A percentile compares a stretch with the other conserved stretches of the same genome.
Evolutionary conservation across 2,113 vertebrate genomes (phyloP).

Genomic region (Chaetops frenatus): DNA sequence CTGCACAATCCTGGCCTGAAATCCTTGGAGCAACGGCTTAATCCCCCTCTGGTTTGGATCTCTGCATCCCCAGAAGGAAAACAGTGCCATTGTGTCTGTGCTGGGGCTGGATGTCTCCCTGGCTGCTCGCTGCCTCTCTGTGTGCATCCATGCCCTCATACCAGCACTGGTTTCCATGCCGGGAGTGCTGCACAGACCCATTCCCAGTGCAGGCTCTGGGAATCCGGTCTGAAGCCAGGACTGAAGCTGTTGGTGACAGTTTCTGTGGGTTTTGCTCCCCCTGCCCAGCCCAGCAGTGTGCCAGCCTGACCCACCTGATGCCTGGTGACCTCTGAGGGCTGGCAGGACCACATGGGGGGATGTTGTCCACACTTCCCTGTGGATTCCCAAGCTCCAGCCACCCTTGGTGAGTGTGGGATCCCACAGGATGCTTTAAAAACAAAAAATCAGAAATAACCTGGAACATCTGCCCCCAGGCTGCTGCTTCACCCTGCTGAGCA

Average conservation of each 20-base stretch:
- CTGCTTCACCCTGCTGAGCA: accelerated
- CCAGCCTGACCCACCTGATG: too few relatives aligned
- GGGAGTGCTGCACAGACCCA: accelerated
- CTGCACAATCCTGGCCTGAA: neutral
- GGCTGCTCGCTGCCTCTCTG: neutral
- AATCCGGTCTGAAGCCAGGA: accelerated
- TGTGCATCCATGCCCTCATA: accelerated
- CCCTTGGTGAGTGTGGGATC: neutral
- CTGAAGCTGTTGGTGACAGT: neutral
- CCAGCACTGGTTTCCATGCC: neutral
- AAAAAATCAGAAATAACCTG: neutral
- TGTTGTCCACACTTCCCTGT: accelerated
- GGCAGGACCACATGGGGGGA: accelerated
- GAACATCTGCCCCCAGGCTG: neutral
- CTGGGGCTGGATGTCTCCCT: neutral
- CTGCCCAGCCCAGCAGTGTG: neutral
- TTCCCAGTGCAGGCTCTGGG: neutral
- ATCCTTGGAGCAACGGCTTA: accelerated
- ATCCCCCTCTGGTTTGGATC: neutral
- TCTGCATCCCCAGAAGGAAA: neutral
- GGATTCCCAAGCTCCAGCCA: neutral
- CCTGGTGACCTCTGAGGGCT: neutral
- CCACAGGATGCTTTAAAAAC: neutral
- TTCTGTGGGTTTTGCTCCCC: neutral
- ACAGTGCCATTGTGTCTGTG: accelerated